Conservation (phyloP, 2,797 vertebrate genomes). For the Circus cinereus region DNA sequence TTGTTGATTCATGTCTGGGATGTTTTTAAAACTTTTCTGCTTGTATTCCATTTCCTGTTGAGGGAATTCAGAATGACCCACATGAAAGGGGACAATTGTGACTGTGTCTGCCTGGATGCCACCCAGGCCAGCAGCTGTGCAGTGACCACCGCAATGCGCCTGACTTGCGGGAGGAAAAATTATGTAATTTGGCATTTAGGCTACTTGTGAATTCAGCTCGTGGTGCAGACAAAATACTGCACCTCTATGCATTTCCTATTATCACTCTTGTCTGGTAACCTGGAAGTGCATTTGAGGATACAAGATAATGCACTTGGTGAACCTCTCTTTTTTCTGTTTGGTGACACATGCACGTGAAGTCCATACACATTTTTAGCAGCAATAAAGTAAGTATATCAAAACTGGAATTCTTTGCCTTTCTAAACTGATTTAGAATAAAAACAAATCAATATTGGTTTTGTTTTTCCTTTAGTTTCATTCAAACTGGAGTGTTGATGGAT, state of each 20-base stretch:
- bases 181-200: constrained; percentile 54
- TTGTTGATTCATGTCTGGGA: constrained; percentile 76
- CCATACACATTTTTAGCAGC: background rate
- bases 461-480: background rate
- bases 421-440: background rate
- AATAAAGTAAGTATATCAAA: background rate
- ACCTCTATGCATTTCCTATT: constrained; percentile 15
- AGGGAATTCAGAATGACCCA: constrained; percentile 76
- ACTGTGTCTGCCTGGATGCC: constrained; percentile 74
- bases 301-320: background rate
- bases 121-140: constrained; percentile 78
- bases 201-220: constrained; percentile 49
- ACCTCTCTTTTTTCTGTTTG: background rate
- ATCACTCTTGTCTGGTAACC: background rate
- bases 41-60: constrained; percentile 75
- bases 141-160: constrained; percentile 50
- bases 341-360: background rate
- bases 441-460: background rate
- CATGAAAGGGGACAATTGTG: constrained; percentile 75
- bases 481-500: background rate
- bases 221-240: background rate
- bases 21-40: constrained; percentile 71
- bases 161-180: constrained; percentile 56
- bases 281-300: background rate
- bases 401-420: background rate